Evolutionary conservation across 2,797 vertebrate genomes (phyloP).

Genomic region (Chaetodon trifasciatus): DNA sequence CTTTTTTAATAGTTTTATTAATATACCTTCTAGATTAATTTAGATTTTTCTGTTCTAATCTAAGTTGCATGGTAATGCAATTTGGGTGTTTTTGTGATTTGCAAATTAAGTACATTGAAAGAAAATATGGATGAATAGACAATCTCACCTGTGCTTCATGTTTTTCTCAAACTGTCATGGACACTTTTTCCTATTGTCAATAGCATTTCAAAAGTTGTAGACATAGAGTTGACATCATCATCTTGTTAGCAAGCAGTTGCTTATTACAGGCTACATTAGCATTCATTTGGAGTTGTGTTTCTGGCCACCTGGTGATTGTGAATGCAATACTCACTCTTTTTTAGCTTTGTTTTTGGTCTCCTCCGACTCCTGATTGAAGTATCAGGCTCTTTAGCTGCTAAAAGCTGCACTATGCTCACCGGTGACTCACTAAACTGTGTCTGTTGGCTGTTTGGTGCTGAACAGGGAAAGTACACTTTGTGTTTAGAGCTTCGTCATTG

Average conservation of each 20-base stretch:
- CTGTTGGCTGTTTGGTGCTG: no score
- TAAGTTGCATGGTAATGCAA: neutral
- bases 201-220: neutral
- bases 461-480: neutral
- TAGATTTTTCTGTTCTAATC: constrained; percentile 2
- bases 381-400: neutral
- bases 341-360: neutral
- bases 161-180: no score
- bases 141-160: no score
- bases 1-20: neutral
- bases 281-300: neutral
- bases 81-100: neutral
- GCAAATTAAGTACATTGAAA: neutral
- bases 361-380: neutral
- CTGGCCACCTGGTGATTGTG: neutral
- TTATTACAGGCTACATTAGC: neutral
- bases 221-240: neutral
- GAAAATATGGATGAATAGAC: neutral
- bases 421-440: no score
- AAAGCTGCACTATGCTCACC: neutral
- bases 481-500: neutral
- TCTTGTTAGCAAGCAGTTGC: neutral
- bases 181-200: no score
- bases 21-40: neutral
- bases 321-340: neutral